These are phyloP conservation scores for Chiridota heheva DNA, from an alignment of 35 echinoderm and acorn worm genomes.

Conservation along the genomic window DNA sequence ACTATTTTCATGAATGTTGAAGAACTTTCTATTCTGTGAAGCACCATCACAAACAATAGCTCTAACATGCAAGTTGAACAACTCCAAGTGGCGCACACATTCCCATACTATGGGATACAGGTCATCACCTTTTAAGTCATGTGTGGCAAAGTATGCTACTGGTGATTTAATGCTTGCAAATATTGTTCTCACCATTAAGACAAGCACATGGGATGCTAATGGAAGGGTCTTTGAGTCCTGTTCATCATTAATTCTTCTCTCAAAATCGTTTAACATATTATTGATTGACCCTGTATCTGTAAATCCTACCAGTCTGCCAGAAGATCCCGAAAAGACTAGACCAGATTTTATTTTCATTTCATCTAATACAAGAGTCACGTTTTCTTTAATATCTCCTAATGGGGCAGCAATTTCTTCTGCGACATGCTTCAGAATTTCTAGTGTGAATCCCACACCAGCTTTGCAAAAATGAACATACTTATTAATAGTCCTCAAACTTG, in stretches of 20 bases:
- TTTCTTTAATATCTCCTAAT: neutral
- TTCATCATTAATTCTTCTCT: too few species aligned
- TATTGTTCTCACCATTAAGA: neutral
- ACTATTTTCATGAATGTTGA: too few species aligned
- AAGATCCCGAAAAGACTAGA: too few species aligned
- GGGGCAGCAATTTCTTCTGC: neutral
- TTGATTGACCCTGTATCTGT: too few species aligned
- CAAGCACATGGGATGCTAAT: conserved; percentile 9
- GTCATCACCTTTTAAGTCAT: conserved; percentile 18
- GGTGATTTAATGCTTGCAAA: neutral
- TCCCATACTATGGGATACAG: conserved; percentile 30
- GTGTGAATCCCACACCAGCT: neutral
- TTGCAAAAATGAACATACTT: neutral
- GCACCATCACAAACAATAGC: conserved; percentile 38
- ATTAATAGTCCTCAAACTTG: neutral
- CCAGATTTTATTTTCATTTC: too few species aligned
- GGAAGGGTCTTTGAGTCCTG: too few species aligned
- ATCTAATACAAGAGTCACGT: neutral
- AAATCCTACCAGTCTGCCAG: too few species aligned
- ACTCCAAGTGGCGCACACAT: neutral
- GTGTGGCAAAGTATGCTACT: conserved; percentile 16
- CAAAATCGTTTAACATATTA: too few species aligned
- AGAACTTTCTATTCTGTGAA: conserved; percentile 43
- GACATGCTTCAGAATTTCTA: neutral
- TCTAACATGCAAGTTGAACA: conserved; percentile 9